These are phyloP conservation scores for Chaetodon trifasciatus DNA, from an alignment of 2,797 vertebrate genomes.

Conservation along the genomic window DNA sequence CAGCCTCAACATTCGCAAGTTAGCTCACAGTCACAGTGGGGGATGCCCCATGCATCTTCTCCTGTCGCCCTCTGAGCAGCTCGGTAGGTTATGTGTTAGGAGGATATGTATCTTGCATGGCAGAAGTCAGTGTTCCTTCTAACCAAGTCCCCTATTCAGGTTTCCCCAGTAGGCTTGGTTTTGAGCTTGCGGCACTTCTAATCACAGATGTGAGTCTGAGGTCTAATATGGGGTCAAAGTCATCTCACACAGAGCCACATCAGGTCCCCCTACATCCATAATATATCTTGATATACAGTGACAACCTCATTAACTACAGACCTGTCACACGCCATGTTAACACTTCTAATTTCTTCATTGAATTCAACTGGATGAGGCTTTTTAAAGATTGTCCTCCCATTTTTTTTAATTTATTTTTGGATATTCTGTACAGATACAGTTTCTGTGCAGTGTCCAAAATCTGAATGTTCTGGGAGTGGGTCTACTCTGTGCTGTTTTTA, in stretches of 20 bases:
- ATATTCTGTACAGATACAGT: neutral
- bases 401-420: neutral
- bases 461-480: conserved; percentile 18
- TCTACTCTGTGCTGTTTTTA: conserved; percentile 50
- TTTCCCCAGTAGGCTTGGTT: conserved; percentile 16
- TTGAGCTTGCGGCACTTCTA: conserved; percentile 18
- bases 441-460: conserved; percentile 19
- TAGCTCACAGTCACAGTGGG: conserved; percentile 22
- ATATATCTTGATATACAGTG: neutral
- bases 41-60: conserved; percentile 12
- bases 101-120: no score
- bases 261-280: neutral
- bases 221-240: conserved; percentile 23
- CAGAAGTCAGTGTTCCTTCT: conserved; percentile 23
- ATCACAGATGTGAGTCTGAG: neutral
- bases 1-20: conserved; percentile 4
- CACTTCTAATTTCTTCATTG: neutral
- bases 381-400: no score
- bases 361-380: neutral
- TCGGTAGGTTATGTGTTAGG: conserved; percentile 14
- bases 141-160: conserved; percentile 12
- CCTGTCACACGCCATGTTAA: neutral
- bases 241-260: neutral
- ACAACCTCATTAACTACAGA: neutral
- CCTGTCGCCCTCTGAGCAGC: conserved; percentile 23